Base-by-base conservation (phyloP, 2,113 vertebrate genomes). In the Eonycteris spelaea region DNA sequence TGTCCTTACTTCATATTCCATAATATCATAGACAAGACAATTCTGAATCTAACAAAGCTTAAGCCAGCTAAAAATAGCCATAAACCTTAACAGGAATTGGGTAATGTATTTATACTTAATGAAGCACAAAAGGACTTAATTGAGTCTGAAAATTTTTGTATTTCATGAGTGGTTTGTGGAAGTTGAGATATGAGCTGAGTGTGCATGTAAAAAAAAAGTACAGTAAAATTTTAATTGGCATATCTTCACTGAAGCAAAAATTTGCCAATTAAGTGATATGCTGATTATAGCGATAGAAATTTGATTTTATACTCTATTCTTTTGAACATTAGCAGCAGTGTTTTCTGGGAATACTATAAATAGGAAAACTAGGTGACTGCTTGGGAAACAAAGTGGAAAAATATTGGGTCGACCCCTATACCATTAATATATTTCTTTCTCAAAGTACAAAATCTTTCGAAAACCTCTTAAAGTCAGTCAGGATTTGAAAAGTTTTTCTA, bases 41-140 rank as follows among this genome's bases (percentile, higher is more conserved):
- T 94, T 89, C n/a, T 83, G 45, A 83, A 78, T 86, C 33, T 94
- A 96, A 96, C 77, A 97, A 96, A 94, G 38, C 48, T 70, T 91
- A 79, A 83, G 38, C 28, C 55, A 83, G 80, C 94, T 95, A 96
- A 97, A 97, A 96, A 95, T 94, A 83, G 82, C 84, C 77, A 91
- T 95, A 95, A 96, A 97, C 67, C 28, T 89, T 98, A 97, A 95
- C 80, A 96, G 43, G 40, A 97, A 95, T 84, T 89, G 68, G 63
- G 26, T 95, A 96, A 97, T 91, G 63, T 67, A 96, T 97, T 98
- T 97, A 94, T 95, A 97, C 68, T 95, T 98, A 97, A 97, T 97
- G 97, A 97, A 97, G 88, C 96, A 97, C 91, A 96, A 98, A 95
- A 93, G 28, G 73, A 97, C 88, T 96, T 97, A 97, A 97, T 93